phyloP scores from a whole-genome alignment of 2,797 vertebrate species.

The Columba guinea region DNA sequence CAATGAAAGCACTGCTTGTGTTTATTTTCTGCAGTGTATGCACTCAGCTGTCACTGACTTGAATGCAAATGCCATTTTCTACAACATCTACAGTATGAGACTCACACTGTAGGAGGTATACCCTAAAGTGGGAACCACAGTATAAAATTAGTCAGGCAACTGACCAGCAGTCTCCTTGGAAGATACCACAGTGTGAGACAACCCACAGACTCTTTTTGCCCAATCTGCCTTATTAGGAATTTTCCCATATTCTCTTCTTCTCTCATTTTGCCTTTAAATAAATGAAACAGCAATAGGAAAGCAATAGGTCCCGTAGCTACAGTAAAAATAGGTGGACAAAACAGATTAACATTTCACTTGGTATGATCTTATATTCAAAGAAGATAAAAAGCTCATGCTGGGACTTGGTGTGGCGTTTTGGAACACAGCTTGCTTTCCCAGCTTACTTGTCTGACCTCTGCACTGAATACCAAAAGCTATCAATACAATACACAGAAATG shows the following conservation, averaged over 20 bases:
- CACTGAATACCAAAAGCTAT: conserved; percentile 55
- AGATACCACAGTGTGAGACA: not conserved
- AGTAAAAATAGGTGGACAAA: conserved; percentile 48
- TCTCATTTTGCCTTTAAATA: not conserved
- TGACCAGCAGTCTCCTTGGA: not conserved
- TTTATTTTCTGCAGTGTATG: not conserved
- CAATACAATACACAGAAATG: conserved; percentile 68
- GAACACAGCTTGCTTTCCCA: conserved; percentile 63
- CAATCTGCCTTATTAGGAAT: not conserved
- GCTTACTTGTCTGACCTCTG: conserved; percentile 71
- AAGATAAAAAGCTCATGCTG: conserved; percentile 37
- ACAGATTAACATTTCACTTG: conserved; percentile 24
- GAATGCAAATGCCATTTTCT: not conserved
- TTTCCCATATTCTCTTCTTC: not conserved
- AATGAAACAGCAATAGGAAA: conserved; percentile 12
- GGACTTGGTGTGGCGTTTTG: conserved; percentile 58
- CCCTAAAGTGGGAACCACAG: not conserved
- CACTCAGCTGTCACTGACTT: not conserved
- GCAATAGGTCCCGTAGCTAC: conserved; percentile 23
- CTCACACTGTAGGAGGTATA: not conserved
- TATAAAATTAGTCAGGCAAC: not conserved
- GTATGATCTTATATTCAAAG: conserved; percentile 34
- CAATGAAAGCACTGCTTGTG: not conserved
- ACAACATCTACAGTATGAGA: not conserved
- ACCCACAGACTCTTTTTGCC: not conserved